phyloP scores from a whole-genome alignment of 1,140 invertebrate species.

The Maconellicoccus hirsutus region DNA sequence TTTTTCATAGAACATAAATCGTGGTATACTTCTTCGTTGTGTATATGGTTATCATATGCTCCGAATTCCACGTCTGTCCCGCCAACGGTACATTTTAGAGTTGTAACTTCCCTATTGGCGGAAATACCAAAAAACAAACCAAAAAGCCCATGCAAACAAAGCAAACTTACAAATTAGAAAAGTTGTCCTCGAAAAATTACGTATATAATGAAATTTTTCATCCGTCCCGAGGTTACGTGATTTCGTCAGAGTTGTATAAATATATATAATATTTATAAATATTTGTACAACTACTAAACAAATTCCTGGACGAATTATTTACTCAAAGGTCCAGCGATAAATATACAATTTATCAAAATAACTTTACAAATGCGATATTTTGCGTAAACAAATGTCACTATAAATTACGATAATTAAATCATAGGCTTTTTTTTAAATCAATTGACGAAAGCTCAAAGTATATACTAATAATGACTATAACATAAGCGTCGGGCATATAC shows the following conservation, averaged over 20 bases:
- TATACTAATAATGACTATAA: too few relatives aligned
- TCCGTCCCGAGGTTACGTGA: background rate
- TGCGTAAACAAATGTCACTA: too few relatives aligned
- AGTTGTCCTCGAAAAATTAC: background rate
- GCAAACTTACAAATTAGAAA: conserved; percentile 16
- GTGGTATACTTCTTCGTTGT: conserved; percentile 70
- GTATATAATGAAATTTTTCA: background rate
- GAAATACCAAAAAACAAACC: background rate
- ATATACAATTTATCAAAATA: too few relatives aligned
- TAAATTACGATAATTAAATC: too few relatives aligned
- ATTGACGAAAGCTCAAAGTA: too few relatives aligned
- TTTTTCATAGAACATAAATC: conserved; percentile 55
- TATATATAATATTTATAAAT: background rate
- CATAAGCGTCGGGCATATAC: too few relatives aligned
- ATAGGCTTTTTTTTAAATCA: too few relatives aligned
- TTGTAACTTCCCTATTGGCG: conserved; percentile 23
- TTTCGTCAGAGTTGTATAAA: background rate
- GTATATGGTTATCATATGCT: conserved; percentile 50
- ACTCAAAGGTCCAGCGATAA: too few relatives aligned
- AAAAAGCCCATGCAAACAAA: background rate
- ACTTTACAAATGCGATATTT: too few relatives aligned
- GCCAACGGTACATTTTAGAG: conserved; percentile 28
- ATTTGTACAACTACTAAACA: background rate
- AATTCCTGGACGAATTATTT: background rate
- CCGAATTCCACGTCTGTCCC: conserved; percentile 41